phyloP scores from a whole-genome alignment of 1,140 invertebrate genomes.

The Drosophila gunungcola region DNA sequence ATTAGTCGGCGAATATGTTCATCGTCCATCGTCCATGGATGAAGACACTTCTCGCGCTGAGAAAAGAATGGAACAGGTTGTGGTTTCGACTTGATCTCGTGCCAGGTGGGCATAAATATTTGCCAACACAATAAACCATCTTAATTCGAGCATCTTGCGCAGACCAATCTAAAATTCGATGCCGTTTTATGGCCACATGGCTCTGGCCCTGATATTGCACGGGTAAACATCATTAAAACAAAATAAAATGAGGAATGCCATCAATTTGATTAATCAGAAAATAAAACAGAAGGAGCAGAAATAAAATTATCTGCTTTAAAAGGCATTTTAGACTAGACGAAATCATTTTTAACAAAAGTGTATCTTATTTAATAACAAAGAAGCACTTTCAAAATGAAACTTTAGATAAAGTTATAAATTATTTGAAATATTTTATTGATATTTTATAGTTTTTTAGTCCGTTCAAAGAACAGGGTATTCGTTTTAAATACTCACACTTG shows the following conservation, averaged over 20 bases:
- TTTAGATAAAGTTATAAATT: background rate
- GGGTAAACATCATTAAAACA: slow-evolving; percentile 30
- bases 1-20: slow-evolving; percentile 80
- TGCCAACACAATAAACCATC: slow-evolving; percentile 57
- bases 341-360: no score
- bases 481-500: slow-evolving; percentile 1
- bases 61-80: slow-evolving; percentile 26
- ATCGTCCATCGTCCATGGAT: slow-evolving; percentile 51
- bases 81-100: slow-evolving; percentile 18
- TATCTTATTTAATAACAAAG: no score
- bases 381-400: no score
- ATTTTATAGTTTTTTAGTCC: background rate
- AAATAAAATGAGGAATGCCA: slow-evolving; percentile 22
- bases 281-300: slow-evolving; percentile 1
- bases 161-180: slow-evolving; percentile 7
- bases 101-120: slow-evolving; percentile 60
- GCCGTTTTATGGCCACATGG: slow-evolving; percentile 28
- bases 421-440: background rate
- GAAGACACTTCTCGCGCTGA: slow-evolving; percentile 53
- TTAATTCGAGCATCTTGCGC: slow-evolving; percentile 50
- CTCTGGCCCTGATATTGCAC: slow-evolving; percentile 24
- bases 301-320: background rate
- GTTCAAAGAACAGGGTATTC: background rate
- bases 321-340: no score
- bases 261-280: slow-evolving; percentile 22